phyloP scores from a whole-genome alignment of 2,797 vertebrate genomes.

The Sylvilagus floridanus region DNA sequence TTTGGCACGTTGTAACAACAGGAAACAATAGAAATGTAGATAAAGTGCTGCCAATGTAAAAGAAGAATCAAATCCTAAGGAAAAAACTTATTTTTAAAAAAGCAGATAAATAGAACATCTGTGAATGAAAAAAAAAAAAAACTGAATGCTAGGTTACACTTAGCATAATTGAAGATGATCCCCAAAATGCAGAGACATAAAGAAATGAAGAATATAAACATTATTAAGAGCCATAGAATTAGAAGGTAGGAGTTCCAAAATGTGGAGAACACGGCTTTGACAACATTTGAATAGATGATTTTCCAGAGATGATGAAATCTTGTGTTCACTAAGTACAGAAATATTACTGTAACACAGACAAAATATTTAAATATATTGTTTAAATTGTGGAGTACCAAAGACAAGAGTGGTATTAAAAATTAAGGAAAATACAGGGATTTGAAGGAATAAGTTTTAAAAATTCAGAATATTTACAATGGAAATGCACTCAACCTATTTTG shows the following conservation, averaged over 20 bases:
- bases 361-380: neutral
- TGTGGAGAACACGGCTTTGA: neutral
- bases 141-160: neutral
- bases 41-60: neutral
- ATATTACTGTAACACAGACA: neutral
- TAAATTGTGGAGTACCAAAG: neutral
- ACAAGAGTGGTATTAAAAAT: conserved; percentile 21
- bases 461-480: conserved; percentile 15
- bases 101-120: neutral
- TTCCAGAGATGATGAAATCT: conserved; percentile 48
- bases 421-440: neutral
- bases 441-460: conserved; percentile 31
- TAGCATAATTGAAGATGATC: neutral
- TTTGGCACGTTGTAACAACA: neutral
- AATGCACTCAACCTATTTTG: neutral
- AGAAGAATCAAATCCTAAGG: conserved; percentile 6
- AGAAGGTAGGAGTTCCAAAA: neutral
- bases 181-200: neutral
- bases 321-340: neutral
- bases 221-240: neutral
- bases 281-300: neutral
- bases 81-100: neutral
- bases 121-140: conserved; percentile 1
- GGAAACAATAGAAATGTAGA: neutral
- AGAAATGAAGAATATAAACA: neutral